Evolutionary conservation across 1,140 invertebrate species (phyloP).

Genomic region (Drosophila willistoni): DNA sequence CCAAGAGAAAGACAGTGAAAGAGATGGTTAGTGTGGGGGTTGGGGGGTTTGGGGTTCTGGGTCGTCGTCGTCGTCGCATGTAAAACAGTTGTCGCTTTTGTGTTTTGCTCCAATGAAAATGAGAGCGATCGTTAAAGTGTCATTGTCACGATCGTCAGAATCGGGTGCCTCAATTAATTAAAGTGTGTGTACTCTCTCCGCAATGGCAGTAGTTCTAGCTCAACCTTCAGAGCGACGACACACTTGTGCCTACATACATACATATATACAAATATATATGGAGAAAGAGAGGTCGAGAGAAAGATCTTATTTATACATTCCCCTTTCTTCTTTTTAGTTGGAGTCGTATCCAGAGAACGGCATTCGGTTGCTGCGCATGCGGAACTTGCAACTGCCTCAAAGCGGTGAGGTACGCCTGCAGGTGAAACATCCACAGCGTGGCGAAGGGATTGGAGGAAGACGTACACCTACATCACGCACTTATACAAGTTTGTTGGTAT

Average conservation of each 20-base stretch:
- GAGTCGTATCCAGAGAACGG: slow-evolving; percentile 77
- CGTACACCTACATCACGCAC: slow-evolving; percentile 46
- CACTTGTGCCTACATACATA: slow-evolving; percentile 43
- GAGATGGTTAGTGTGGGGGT: background rate
- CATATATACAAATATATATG: background rate
- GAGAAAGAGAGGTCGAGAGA: too few species aligned
- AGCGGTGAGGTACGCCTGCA: slow-evolving; percentile 73
- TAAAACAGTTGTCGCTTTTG: slow-evolving; percentile 22
- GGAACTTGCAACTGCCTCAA: slow-evolving; percentile 61
- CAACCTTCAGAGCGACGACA: slow-evolving; percentile 41
- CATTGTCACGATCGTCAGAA: slow-evolving; percentile 11
- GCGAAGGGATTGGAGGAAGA: slow-evolving; percentile 20
- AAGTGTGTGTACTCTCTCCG: slow-evolving; percentile 30
- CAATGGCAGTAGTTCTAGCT: slow-evolving; percentile 43
- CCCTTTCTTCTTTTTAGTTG: slow-evolving; percentile 48
- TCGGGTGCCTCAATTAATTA: slow-evolving; percentile 54
- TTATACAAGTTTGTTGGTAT: slow-evolving; percentile 75
- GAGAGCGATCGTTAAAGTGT: slow-evolving; percentile 54
- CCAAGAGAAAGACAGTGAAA: slow-evolving; percentile 10
- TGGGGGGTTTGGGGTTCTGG: background rate
- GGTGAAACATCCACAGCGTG: slow-evolving; percentile 56
- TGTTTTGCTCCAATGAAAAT: slow-evolving; percentile 55
- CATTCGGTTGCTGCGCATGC: slow-evolving; percentile 73
- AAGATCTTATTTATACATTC: background rate
- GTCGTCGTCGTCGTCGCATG: slow-evolving; percentile 4